Percentiles rank a stretch among this genome's conserved stretches.
These are phyloP conservation scores for Enoplosus armatus DNA, from an alignment of 2,797 vertebrate genomes.

Conservation along the genomic window DNA sequence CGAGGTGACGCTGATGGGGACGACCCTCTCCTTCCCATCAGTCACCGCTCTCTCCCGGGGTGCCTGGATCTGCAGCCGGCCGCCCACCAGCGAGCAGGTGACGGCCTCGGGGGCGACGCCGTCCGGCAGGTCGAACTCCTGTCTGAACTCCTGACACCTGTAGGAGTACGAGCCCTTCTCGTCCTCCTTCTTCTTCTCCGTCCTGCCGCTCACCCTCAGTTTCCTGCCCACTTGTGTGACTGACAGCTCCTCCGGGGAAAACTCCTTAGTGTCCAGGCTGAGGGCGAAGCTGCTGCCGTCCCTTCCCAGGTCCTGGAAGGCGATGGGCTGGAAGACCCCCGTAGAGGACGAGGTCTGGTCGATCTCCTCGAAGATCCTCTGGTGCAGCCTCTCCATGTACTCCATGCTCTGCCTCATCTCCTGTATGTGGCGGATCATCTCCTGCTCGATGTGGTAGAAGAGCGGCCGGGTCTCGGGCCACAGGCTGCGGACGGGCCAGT, in stretches of 20 bases:
- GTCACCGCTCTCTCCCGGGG: constrained; percentile 48
- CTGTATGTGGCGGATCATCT: constrained; percentile 85
- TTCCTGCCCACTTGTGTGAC: constrained; percentile 81
- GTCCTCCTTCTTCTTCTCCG: constrained; percentile 81
- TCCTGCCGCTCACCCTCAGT: constrained; percentile 80
- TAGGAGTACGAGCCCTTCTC: constrained; percentile 87
- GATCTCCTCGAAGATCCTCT: constrained; percentile 85
- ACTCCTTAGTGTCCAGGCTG: constrained; percentile 84
- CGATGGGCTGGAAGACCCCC: constrained; percentile 74
- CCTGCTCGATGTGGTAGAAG: constrained; percentile 83
- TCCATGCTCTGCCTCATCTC: constrained; percentile 84
- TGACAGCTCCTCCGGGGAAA: constrained; percentile 83
- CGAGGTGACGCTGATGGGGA: constrained; percentile 78
- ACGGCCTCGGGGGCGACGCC: constrained; percentile 82
- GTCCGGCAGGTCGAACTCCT: constrained; percentile 87
- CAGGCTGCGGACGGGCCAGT: constrained; percentile 86
- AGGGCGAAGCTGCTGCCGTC: constrained; percentile 77
- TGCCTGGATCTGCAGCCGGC: constrained; percentile 87
- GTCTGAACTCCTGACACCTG: constrained; percentile 87
- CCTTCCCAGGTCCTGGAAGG: constrained; percentile 71
- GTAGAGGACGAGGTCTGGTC: constrained; percentile 63
- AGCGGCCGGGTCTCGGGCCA: constrained; percentile 86
- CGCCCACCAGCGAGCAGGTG: constrained; percentile 86
- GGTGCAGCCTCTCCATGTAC: constrained; percentile 84
- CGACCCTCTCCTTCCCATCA: constrained; percentile 79